phyloP scores from a whole-genome alignment of 2,797 vertebrate species.

The Discoglossus pictus region DNA sequence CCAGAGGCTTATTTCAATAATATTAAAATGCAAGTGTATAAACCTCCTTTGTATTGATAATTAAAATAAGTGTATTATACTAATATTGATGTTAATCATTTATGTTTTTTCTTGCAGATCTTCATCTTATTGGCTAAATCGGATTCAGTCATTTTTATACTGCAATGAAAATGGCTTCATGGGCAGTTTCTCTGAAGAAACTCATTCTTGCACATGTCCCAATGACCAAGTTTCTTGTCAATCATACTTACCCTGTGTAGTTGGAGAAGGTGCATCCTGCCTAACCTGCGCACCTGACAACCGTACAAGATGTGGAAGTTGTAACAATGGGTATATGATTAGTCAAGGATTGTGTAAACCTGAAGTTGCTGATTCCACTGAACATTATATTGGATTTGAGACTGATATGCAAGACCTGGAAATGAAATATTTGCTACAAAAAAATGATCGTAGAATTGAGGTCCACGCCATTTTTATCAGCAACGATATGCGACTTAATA shows the following conservation, averaged over 20 bases:
- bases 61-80: too few species aligned
- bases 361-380: constrained; percentile 91
- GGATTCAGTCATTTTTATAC: constrained; percentile 92
- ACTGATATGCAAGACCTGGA: constrained; percentile 94
- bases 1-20: too few species aligned
- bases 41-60: too few species aligned
- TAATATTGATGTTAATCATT: constrained; percentile 20
- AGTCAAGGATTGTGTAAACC: constrained; percentile 87
- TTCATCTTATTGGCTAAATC: constrained; percentile 87
- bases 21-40: too few species aligned
- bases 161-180: constrained; percentile 94
- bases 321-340: constrained; percentile 85
- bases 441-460: constrained; percentile 87
- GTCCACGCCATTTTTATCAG: constrained; percentile 97
- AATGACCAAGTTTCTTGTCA: constrained; percentile 88
- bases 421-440: constrained; percentile 88
- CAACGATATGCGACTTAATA: constrained; percentile 97
- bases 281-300: constrained; percentile 84
- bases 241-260: constrained; percentile 76
- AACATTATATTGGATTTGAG: constrained; percentile 95
- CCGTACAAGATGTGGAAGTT: constrained; percentile 90
- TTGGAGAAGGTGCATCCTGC: constrained; percentile 83
- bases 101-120: constrained; percentile 68
- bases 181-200: constrained; percentile 90
- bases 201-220: constrained; percentile 87